Base-by-base conservation (phyloP, 1,140 invertebrate species). In the Choristoneura fumiferana region DNA sequence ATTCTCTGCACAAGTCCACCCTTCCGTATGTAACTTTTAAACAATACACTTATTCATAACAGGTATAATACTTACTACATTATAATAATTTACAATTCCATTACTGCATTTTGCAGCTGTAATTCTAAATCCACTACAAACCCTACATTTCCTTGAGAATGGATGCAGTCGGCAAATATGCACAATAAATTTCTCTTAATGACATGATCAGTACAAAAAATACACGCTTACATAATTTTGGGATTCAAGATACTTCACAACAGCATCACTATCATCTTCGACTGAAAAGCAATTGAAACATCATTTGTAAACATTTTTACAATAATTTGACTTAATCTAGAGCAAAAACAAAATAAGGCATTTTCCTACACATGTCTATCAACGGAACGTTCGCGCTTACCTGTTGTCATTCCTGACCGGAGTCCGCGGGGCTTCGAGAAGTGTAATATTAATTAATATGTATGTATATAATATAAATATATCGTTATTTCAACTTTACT, bases 301-400 rank as follows among this genome's bases (percentile, higher is more conserved):
- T 62, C 67, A 62, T 73, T 63, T 54, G 64, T 67, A 75, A 71
- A 73, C 62, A 71, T 67, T 58, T 73, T 75, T 66, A 77, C 77
- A 73, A 71, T 83, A 81, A 83, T 78, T 76, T 84, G 18, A 71
- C 79, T 87, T 84, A 86, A 59, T 54, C 80, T 84, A 84, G 49
- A 76, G 77, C 81, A 82, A 86, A n/a, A 84, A 84, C 76, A 84
- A 88, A 79, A 79, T 85, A 88, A 86, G 81, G 81, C 83, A 79
- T 78, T 78, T 85, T 64, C 75, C 78, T 65, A 71, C 60, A 73
- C 73, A 74, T 66, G 54, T 76, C 62, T 70, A 75, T 67, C 68
- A 64, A 74, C 64, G 69, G 52, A 45, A 75, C 69, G 68, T 57
- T 54, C 66, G 45, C 71, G 43, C 73, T 66, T 72, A 71, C 71